These are phyloP conservation scores for Tetraneura akinire DNA, from an alignment of 1,140 invertebrate genomes.

Conservation along the genomic window DNA sequence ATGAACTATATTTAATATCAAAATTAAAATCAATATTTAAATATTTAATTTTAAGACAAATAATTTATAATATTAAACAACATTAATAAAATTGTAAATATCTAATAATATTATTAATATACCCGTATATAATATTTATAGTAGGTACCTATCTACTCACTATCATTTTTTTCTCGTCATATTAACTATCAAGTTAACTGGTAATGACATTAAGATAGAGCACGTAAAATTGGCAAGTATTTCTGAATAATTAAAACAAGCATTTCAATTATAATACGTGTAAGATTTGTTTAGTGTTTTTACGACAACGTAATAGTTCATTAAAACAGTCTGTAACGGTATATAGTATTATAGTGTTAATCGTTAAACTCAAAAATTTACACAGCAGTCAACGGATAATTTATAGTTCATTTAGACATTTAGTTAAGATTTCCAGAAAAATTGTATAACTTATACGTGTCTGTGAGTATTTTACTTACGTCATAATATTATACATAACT, in stretches of 20 bases:
- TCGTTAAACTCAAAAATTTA: neutral
- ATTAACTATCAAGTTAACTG: neutral
- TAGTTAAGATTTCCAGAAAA: neutral
- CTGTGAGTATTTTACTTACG: neutral
- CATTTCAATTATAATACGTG: neutral
- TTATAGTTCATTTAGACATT: neutral
- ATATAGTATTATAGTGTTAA: too few species aligned
- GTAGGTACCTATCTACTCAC: neutral
- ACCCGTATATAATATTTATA: neutral
- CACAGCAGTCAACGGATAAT: neutral
- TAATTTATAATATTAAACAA: too few species aligned
- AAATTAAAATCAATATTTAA: too few species aligned
- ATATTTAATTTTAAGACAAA: too few species aligned
- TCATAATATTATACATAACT: too few species aligned
- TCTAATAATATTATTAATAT: neutral
- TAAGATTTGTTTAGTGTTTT: neutral
- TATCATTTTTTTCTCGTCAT: neutral
- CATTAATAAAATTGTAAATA: too few species aligned
- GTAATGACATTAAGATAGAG: neutral
- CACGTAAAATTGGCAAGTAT: conserved; percentile 10
- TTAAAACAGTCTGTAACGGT: neutral
- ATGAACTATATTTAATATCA: too few species aligned
- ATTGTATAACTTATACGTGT: neutral
- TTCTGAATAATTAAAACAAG: conserved; percentile 20
- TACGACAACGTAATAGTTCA: neutral